A percentile compares a stretch with the other conserved stretches of the same genome.
These are phyloP conservation scores for Spermophilus dauricus DNA, from an alignment of 2,113 vertebrate genomes.

Conservation along the genomic window DNA sequence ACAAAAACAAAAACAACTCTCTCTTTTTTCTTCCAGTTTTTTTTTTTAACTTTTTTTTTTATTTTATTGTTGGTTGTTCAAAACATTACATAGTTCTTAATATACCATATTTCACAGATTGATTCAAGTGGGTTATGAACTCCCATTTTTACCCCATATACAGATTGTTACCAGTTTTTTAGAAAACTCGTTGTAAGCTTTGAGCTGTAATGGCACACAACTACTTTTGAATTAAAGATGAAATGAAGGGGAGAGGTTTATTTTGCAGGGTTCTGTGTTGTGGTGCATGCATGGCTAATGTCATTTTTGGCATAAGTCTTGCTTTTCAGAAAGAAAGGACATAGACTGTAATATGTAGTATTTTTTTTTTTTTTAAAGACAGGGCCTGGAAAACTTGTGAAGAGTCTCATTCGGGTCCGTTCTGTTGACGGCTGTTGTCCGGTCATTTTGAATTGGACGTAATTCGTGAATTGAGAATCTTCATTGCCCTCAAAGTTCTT, in stretches of 20 bases:
- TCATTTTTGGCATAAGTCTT: slow-evolving; percentile 8
- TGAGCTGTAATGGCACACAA: slow-evolving; percentile 66
- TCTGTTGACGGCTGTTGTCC: not conserved
- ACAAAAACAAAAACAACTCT: not conserved
- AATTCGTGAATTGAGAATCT: not conserved
- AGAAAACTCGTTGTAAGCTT: slow-evolving; percentile 81
- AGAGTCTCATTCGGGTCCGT: not conserved
- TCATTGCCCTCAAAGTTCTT: not conserved
- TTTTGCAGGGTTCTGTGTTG: slow-evolving; percentile 28
- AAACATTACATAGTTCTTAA: too few species aligned
- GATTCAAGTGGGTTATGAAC: too few species aligned
- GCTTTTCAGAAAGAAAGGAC: slow-evolving; percentile 39
- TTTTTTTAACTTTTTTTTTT: too few species aligned
- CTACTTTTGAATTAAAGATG: slow-evolving; percentile 79
- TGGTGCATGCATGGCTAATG: not conserved
- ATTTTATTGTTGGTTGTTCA: too few species aligned
- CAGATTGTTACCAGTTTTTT: slow-evolving; percentile 81
- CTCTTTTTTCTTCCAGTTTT: too few species aligned
- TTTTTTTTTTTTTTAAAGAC: not conserved
- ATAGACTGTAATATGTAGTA: not conserved
- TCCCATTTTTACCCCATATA: too few species aligned
- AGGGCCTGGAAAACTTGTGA: not conserved
- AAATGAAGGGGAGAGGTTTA: slow-evolving; percentile 39
- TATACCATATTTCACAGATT: too few species aligned
- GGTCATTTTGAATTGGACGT: not conserved